Evolutionary conservation across 2,888 invertebrate genomes (phyloP).

Genomic region (Pseudeuparius sepicola): DNA sequence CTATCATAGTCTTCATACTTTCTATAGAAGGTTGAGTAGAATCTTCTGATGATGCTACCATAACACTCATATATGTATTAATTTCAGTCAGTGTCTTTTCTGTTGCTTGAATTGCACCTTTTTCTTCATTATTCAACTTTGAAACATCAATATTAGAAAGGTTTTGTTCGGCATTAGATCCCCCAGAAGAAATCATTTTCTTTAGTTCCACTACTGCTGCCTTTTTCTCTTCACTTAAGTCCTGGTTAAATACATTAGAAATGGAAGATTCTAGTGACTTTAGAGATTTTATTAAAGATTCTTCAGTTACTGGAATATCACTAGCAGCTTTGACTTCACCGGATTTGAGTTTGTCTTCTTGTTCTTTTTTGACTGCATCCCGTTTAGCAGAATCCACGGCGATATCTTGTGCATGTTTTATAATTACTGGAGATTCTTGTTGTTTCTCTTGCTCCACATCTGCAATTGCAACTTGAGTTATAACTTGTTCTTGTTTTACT

Average conservation of each 20-base stretch:
- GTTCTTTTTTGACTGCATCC: background rate
- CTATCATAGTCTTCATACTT: conserved; percentile 32
- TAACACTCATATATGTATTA: conserved; percentile 26
- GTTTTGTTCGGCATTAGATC: conserved; percentile 23
- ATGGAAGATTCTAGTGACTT: conserved; percentile 28
- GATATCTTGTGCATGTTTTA: background rate
- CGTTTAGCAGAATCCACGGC: background rate
- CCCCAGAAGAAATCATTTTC: conserved; percentile 30
- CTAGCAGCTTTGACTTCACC: too few relatives aligned
- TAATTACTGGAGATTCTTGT: background rate
- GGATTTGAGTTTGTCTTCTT: too few relatives aligned
- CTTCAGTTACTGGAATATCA: too few relatives aligned
- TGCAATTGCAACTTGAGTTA: conserved; percentile 2
- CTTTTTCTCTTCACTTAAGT: conserved; percentile 26
- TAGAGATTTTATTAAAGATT: too few relatives aligned
- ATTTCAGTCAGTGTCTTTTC: conserved; percentile 30
- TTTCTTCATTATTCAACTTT: conserved; percentile 28
- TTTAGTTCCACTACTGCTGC: conserved; percentile 31
- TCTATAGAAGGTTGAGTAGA: conserved; percentile 22
- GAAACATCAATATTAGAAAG: conserved; percentile 16
- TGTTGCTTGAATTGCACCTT: conserved; percentile 29
- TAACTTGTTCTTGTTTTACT: background rate
- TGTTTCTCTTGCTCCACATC: background rate
- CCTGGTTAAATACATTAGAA: conserved; percentile 28
- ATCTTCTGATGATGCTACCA: conserved; percentile 15